Conservation (phyloP, 2,888 invertebrate genomes). For the Camponotus fellah region DNA sequence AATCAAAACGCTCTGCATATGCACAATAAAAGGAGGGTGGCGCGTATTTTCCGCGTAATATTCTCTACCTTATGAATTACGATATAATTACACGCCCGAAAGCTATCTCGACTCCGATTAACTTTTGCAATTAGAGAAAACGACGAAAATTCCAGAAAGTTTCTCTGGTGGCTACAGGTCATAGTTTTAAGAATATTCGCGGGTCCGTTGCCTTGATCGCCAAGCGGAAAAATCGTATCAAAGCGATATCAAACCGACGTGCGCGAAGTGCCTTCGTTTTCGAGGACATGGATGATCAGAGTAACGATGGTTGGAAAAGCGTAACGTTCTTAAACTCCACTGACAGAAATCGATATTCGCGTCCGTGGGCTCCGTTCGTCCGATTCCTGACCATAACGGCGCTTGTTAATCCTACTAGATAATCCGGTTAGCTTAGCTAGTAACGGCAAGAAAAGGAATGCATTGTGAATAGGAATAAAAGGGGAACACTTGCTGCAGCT, state of each 20-base stretch:
- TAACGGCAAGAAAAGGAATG: constrained; percentile 8
- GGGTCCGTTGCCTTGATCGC: constrained; percentile 47
- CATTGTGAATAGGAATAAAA: not conserved
- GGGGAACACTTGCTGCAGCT: not conserved
- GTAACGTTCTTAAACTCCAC: constrained; percentile 5
- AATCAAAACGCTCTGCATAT: constrained; percentile 25
- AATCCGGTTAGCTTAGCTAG: constrained; percentile 33
- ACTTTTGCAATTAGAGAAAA: constrained; percentile 58
- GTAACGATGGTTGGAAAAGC: constrained; percentile 15
- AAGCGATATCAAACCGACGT: constrained; percentile 19
- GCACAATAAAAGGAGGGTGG: constrained; percentile 21
- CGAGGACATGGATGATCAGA: not conserved
- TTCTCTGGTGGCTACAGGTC: not conserved
- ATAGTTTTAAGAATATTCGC: constrained; percentile 45
- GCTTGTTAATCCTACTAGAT: constrained; percentile 55
- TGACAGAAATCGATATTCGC: constrained; percentile 50
- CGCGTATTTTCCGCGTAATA: constrained; percentile 19
- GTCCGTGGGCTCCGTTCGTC: not conserved
- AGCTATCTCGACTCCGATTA: constrained; percentile 44
- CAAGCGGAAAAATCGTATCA: constrained; percentile 60
- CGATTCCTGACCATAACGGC: constrained; percentile 47
- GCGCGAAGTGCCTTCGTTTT: not conserved
- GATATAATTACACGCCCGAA: constrained; percentile 49
- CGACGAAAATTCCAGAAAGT: constrained; percentile 39
- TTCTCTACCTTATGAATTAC: constrained; percentile 27